Evolutionary conservation across 1,140 invertebrate genomes (phyloP).

Genomic region (Melitaea cinxia): DNA sequence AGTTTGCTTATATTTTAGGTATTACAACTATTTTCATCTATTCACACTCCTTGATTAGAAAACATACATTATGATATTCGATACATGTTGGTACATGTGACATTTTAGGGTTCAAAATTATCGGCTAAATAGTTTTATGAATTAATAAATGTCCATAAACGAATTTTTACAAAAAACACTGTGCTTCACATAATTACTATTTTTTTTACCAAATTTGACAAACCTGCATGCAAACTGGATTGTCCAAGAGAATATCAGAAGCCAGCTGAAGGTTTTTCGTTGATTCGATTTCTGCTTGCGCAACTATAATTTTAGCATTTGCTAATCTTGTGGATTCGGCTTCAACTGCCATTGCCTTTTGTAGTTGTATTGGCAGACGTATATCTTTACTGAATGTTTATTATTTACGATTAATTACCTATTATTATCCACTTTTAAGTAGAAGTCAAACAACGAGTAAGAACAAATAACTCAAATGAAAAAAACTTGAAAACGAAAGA

Average conservation of each 20-base stretch:
- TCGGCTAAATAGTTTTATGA: too few relatives aligned
- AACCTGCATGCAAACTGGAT: slow-evolving; percentile 60
- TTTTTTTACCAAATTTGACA: background rate
- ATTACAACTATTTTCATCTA: too few relatives aligned
- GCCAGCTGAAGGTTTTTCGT: slow-evolving; percentile 53
- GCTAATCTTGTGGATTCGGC: slow-evolving; percentile 66
- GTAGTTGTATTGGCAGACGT: slow-evolving; percentile 86
- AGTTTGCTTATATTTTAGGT: too few relatives aligned
- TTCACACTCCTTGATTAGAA: too few relatives aligned
- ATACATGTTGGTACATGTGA: too few relatives aligned
- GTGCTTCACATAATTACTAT: too few relatives aligned
- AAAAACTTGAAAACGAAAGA: too few relatives aligned
- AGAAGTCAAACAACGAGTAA: background rate
- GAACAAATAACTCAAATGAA: too few relatives aligned
- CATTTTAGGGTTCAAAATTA: too few relatives aligned
- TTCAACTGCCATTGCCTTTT: slow-evolving; percentile 87
- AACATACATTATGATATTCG: too few relatives aligned
- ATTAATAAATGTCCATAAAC: too few relatives aligned
- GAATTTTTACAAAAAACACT: too few relatives aligned
- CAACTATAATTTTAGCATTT: slow-evolving; percentile 64
- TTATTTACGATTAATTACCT: background rate
- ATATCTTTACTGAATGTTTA: slow-evolving; percentile 83
- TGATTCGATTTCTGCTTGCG: slow-evolving; percentile 60
- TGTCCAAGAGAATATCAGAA: slow-evolving; percentile 52
- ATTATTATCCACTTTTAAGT: background rate